Conservation (phyloP, 2,113 vertebrate species). For the Megaceryle maxima region DNA sequence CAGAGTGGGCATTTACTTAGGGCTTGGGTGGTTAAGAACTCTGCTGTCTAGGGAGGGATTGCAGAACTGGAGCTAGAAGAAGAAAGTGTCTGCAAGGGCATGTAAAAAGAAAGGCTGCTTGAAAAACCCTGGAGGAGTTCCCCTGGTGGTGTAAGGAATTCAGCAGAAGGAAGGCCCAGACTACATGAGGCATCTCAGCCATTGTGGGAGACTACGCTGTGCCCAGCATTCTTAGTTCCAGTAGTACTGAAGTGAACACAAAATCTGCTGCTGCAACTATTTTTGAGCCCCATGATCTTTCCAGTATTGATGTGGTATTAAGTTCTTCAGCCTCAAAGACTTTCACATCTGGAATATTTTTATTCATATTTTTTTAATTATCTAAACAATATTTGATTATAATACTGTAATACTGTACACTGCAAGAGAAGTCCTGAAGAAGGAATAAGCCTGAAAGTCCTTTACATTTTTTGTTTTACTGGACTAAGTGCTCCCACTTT, state of each 20-base stretch:
- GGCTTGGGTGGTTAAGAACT: not conserved
- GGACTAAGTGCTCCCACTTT: not conserved
- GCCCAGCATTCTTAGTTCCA: not conserved
- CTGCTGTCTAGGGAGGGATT: not conserved
- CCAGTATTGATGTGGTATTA: not conserved
- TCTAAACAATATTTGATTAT: not conserved
- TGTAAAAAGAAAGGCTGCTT: not conserved
- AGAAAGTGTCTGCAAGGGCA: not conserved
- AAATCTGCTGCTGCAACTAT: not conserved
- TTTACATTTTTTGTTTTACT: not conserved
- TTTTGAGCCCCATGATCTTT: not conserved
- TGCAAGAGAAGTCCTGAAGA: not conserved
- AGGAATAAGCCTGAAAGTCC: not conserved
- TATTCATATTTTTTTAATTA: not conserved
- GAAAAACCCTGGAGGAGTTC: not conserved
- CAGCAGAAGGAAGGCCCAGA: not conserved
- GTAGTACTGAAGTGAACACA: not conserved
- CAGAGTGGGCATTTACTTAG: not conserved
- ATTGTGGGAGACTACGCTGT: not conserved
- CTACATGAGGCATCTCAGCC: not conserved
- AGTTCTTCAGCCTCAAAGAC: not conserved
- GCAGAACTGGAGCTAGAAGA: not conserved
- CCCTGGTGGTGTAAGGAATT: not conserved
- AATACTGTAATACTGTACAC: not conserved
- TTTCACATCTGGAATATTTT: constrained; percentile 2